These are phyloP conservation scores for Neodon shergylaensis DNA, from an alignment of 2,113 vertebrate genomes.

Conservation along the genomic window DNA sequence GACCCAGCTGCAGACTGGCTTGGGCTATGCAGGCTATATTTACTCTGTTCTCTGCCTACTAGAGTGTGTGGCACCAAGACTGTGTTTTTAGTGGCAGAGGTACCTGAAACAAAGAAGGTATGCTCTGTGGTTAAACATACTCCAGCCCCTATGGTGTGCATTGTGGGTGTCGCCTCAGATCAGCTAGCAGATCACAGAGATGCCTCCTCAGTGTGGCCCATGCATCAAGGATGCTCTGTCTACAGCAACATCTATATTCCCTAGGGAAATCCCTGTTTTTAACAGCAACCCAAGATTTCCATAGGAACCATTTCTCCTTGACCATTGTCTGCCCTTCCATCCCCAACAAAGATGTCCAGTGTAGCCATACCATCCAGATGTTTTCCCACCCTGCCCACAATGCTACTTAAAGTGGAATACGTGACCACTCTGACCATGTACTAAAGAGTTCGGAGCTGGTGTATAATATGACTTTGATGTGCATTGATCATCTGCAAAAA, in stretches of 20 bases:
- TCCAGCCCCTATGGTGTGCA: too few species aligned
- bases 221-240: rapidly evolving
- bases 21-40: rapidly evolving
- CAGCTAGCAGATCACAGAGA: neutral
- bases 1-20: neutral
- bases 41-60: neutral
- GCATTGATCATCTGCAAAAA: conserved; percentile 71
- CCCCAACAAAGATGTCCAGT: neutral
- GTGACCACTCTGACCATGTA: conserved; percentile 44
- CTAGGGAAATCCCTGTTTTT: neutral
- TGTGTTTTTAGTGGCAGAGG: neutral
- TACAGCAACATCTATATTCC: neutral
- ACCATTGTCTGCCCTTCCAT: neutral
- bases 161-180: rapidly evolving
- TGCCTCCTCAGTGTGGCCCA: neutral
- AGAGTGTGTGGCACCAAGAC: rapidly evolving
- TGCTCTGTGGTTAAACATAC: rapidly evolving
- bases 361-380: neutral
- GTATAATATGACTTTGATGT: conserved; percentile 59
- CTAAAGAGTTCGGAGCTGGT: conserved; percentile 61
- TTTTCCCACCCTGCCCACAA: conserved; percentile 30
- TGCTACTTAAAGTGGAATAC: conserved; percentile 38
- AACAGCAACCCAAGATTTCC: neutral
- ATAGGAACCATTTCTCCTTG: neutral
- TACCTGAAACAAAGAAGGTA: too few species aligned